A percentile compares a stretch with the other conserved stretches of the same genome.
phyloP scores from a whole-genome alignment of 2,113 vertebrate genomes.

The Psittacula cyanocephala region DNA sequence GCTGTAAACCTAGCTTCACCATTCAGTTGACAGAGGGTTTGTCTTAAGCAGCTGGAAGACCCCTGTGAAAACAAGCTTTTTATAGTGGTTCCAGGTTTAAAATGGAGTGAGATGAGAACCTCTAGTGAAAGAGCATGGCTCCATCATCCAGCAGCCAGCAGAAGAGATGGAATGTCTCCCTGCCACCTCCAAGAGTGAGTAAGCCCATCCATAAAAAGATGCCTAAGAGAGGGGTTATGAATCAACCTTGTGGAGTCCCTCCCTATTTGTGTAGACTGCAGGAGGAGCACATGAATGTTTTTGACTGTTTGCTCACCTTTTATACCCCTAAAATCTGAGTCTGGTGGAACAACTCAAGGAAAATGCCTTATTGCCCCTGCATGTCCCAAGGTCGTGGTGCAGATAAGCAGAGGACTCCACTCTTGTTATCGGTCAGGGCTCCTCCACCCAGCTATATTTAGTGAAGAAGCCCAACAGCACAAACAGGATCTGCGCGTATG shows the following conservation, averaged over 20 bases:
- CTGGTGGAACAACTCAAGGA: not conserved
- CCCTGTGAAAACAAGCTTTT: not conserved
- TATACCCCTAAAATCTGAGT: not conserved
- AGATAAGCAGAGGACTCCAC: not conserved
- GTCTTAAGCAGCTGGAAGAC: not conserved
- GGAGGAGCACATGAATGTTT: not conserved
- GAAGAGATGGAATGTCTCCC: not conserved
- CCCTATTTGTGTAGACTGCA: not conserved
- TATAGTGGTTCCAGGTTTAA: not conserved
- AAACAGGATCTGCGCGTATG: not conserved
- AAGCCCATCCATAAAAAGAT: not conserved
- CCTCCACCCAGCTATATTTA: not conserved
- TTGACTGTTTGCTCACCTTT: not conserved
- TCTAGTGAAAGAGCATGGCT: accelerated
- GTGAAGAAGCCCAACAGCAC: not conserved
- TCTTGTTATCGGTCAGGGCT: not conserved
- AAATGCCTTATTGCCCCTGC: not conserved
- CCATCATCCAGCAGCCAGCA: not conserved
- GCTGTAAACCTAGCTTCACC: not conserved
- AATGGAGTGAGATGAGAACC: not conserved
- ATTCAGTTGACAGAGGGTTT: not conserved
- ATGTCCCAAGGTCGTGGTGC: not conserved
- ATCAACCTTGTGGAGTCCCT: not conserved
- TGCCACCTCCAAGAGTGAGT: not conserved
- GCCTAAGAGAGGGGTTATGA: not conserved